These are phyloP conservation scores for Andricus grossulariae DNA, from an alignment of 1,140 invertebrate genomes.

Conservation along the genomic window DNA sequence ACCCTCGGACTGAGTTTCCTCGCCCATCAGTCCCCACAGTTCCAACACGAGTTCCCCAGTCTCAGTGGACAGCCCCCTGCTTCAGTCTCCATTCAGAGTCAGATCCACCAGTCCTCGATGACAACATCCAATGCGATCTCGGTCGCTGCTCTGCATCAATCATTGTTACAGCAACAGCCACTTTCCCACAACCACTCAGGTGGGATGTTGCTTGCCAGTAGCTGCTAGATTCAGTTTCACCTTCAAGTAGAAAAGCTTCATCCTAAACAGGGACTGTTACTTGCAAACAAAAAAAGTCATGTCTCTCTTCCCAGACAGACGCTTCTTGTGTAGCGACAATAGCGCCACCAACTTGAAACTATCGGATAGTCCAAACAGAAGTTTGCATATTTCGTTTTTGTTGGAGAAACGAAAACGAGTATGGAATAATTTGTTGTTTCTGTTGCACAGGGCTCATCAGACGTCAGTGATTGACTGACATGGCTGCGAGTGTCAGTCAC, in stretches of 20 bases:
- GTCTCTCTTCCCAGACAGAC: neutral
- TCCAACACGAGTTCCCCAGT: conserved; percentile 90
- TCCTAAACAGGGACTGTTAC: conserved; percentile 3
- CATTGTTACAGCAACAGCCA: conserved; percentile 64
- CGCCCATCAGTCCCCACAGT: conserved; percentile 85
- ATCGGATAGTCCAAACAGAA: too few relatives aligned
- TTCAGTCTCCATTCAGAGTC: conserved; percentile 62
- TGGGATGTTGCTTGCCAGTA: conserved; percentile 61
- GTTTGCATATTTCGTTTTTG: too few relatives aligned
- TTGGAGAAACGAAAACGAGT: too few relatives aligned
- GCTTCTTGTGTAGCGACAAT: too few relatives aligned
- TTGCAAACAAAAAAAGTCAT: neutral
- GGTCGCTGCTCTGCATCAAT: conserved; percentile 62
- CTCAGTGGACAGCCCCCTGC: conserved; percentile 77
- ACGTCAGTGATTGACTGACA: too few relatives aligned
- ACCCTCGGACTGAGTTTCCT: conserved; percentile 77
- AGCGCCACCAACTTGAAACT: too few relatives aligned
- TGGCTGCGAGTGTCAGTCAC: too few relatives aligned
- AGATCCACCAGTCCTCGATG: conserved; percentile 63
- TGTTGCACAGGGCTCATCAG: too few relatives aligned
- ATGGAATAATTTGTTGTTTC: too few relatives aligned
- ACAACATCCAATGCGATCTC: conserved; percentile 55
- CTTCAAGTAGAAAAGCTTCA: conserved; percentile 2
- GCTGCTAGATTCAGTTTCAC: conserved; percentile 45
- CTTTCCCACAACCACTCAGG: conserved; percentile 70